phyloP scores from a whole-genome alignment of 2,797 vertebrate species.

The Bradypodion pumilum region DNA sequence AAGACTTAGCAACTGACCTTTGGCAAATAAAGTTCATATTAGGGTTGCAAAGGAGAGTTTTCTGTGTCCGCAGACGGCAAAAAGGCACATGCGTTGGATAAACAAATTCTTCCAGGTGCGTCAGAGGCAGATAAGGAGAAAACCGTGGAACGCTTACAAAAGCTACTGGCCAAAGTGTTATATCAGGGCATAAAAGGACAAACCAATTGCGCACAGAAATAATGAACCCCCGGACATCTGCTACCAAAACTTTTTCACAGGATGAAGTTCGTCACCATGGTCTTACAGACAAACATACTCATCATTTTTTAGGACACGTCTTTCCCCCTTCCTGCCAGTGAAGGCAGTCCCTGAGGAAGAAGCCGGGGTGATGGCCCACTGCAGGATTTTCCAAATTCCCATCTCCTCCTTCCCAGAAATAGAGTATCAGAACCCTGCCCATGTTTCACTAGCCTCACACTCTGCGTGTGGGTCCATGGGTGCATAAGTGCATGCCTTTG shows the following conservation, averaged over 20 bases:
- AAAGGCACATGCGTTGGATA: neutral
- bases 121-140: neutral
- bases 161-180: neutral
- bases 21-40: neutral
- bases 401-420: too few species aligned
- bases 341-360: too few species aligned
- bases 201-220: constrained; percentile 5
- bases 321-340: too few species aligned
- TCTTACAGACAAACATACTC: neutral
- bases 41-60: neutral
- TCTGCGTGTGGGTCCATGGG: too few species aligned
- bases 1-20: neutral
- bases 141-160: constrained; percentile 25
- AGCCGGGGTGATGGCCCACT: too few species aligned
- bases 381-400: too few species aligned
- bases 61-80: neutral
- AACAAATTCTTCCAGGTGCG: neutral
- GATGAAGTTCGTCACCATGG: neutral
- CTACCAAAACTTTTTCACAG: neutral
- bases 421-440: too few species aligned
- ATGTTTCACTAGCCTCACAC: too few species aligned
- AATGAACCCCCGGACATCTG: neutral
- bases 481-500: too few species aligned
- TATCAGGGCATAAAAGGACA: neutral
- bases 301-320: neutral